Evolutionary conservation across 2,797 vertebrate species (phyloP), one percentile per base, ranked within the genome.

Genomic region (Halcyon smyrnensis): DNA sequence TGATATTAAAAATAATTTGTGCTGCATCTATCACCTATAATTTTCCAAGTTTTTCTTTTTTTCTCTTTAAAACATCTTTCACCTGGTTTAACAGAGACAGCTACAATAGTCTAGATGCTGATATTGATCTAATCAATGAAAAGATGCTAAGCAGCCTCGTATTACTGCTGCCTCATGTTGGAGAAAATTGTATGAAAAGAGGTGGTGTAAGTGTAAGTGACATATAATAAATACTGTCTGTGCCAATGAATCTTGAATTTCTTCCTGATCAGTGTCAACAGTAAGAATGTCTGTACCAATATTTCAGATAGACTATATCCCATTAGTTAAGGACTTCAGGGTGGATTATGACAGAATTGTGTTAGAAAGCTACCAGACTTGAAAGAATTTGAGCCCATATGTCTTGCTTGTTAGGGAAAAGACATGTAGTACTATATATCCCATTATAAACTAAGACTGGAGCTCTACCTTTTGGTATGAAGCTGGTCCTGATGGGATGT

Each of bases 201-300:
- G 3, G 16, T 74, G 24, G 25, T 62, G 8, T 91, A 91, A 93
- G 62, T 90, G 27, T 84, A 96, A 97, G 65, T 91, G 91, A 94
- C 84, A 93, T 79, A 84, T 74, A 95, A 95, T 93, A 95, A 97
- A 94, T 90, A 84, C 53, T 94, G 94, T 93, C 88, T 2, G 51
- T 87, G 56, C n/a, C 83, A 82, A 92, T 87, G 86, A 94, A 84
- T 90, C 63, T 45, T 67, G 50, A 78, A 75, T 77, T 94, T 94
- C 65, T 90, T 88, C 36, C 53, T 69, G 30, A 81, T 94, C 65
- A 79, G 21, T 36, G 51, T 69, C 9, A 80, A 71, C 67, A 92
- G 54, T 90, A 71, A 74, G 54, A 89, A 91, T 91, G 88, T 94
- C 86, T 82, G 63, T 84, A 88, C 36, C 43, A 93, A 93, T 95